These are phyloP conservation scores for Ophthalmolycus amberensis DNA, from an alignment of 2,113 vertebrate species.

Conservation along the genomic window DNA sequence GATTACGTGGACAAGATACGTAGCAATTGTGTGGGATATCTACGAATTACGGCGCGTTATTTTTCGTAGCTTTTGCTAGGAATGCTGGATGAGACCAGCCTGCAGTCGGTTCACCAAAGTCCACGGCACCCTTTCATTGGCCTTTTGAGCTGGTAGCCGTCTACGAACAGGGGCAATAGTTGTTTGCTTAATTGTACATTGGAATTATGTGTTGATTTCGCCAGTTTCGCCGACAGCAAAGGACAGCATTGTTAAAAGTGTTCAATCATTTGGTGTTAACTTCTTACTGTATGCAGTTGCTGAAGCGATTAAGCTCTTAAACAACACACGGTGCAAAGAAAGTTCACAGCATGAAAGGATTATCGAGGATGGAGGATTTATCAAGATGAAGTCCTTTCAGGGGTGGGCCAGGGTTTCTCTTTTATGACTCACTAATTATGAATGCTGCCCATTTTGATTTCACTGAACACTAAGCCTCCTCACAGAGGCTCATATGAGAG, in stretches of 20 bases:
- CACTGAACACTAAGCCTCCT: slow-evolving; percentile 75
- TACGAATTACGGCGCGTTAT: not conserved
- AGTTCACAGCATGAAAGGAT: slow-evolving; percentile 73
- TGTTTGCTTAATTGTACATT: slow-evolving; percentile 3
- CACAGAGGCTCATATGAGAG: slow-evolving; percentile 54
- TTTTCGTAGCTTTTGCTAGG: not conserved
- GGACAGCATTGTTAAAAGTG: not conserved
- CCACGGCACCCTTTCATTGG: not conserved
- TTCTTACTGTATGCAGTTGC: slow-evolving; percentile 16
- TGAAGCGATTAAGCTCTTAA: slow-evolving; percentile 53
- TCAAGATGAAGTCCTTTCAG: slow-evolving; percentile 66
- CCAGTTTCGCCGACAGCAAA: not conserved
- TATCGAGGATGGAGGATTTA: slow-evolving; percentile 65
- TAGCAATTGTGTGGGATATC: not conserved
- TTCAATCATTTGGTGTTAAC: slow-evolving; percentile 22
- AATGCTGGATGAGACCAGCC: not conserved
- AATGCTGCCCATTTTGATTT: slow-evolving; percentile 76
- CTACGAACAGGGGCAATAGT: not conserved
- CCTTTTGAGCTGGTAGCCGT: not conserved
- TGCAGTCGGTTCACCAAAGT: not conserved
- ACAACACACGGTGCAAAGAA: slow-evolving; percentile 65
- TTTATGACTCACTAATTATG: slow-evolving; percentile 74
- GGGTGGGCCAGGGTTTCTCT: slow-evolving; percentile 60
- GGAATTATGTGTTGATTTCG: not conserved
- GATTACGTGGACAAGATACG: too few relatives aligned